Conservation (phyloP, 2,797 vertebrate species). For the Gobio occitaniae region DNA sequence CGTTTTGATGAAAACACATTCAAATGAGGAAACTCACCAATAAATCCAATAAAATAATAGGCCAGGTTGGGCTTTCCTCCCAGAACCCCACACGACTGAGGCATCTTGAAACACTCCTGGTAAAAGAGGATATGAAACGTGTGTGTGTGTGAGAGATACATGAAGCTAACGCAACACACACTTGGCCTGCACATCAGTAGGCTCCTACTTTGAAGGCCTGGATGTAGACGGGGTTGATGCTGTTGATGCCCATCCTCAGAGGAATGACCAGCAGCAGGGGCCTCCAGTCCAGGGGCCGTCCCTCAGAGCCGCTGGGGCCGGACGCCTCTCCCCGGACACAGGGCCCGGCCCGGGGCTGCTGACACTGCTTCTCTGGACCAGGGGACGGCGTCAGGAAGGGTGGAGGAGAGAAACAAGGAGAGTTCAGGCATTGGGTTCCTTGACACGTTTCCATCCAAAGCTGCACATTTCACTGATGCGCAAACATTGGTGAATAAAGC, state of each 20-base stretch:
- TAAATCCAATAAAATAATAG: constrained; percentile 91
- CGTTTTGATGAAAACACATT: too few species aligned
- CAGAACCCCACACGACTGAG: constrained; percentile 88
- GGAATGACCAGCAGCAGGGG: constrained; percentile 87
- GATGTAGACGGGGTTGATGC: constrained; percentile 88
- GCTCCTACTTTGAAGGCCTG: constrained; percentile 84
- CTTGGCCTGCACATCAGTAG: background rate
- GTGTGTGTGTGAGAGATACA: background rate
- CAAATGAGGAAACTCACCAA: constrained; percentile 76
- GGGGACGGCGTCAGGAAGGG: background rate
- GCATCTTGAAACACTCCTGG: constrained; percentile 92
- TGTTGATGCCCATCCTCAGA: constrained; percentile 87
- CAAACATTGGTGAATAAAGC: background rate
- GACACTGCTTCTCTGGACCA: constrained; percentile 63
- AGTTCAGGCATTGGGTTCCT: background rate
- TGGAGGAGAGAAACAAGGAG: background rate
- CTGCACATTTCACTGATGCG: too few species aligned
- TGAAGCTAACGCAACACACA: background rate
- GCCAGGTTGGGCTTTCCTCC: constrained; percentile 92
- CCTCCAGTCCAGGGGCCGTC: constrained; percentile 75
- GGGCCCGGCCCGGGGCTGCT: constrained; percentile 66
- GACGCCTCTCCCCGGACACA: constrained; percentile 50
- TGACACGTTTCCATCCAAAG: background rate
- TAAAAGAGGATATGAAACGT: constrained; percentile 40
- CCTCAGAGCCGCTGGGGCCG: constrained; percentile 53